Conservation (phyloP, 2,797 vertebrate genomes). For the Gymnothorax reevesii region DNA sequence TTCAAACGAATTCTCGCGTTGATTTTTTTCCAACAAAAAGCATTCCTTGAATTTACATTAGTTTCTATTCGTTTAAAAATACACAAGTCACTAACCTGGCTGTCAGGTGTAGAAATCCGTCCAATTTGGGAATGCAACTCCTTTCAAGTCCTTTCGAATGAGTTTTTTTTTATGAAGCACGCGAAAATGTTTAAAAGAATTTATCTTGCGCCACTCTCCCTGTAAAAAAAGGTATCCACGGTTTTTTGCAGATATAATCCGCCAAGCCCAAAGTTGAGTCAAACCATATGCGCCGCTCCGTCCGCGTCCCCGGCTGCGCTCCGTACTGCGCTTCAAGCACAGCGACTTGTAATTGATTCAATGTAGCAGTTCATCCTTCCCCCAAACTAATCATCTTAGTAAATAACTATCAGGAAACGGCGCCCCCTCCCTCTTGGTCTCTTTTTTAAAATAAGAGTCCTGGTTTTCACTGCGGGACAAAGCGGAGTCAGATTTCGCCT, state of each 20-base stretch:
- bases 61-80: not conserved
- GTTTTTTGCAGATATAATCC: conserved; percentile 65
- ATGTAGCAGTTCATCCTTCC: conserved; percentile 88
- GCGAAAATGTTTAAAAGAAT: conserved; percentile 13
- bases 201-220: not conserved
- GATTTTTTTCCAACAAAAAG: not conserved
- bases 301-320: conserved; percentile 72
- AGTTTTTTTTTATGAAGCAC: conserved; percentile 53
- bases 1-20: not conserved
- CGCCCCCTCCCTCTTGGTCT: conserved; percentile 62
- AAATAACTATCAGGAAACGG: conserved; percentile 95
- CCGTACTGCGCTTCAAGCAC: conserved; percentile 78
- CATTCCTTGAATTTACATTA: not conserved
- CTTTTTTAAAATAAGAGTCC: conserved; percentile 86
- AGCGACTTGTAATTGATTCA: conserved; percentile 93
- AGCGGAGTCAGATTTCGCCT: conserved; percentile 54
- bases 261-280: conserved; percentile 60
- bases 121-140: conserved; percentile 53
- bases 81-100: not conserved
- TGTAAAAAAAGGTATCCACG: conserved; percentile 38
- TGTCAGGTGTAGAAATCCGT: not conserved
- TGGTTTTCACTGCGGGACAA: conserved; percentile 34
- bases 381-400: conserved; percentile 91
- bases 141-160: conserved; percentile 65
- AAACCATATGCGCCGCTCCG: conserved; percentile 62